A percentile compares a stretch with the other conserved stretches of the same genome.
Evolutionary conservation across 92 coral and sea anemone species (phyloP).

Genomic region (Epizoanthus scotinus): DNA sequence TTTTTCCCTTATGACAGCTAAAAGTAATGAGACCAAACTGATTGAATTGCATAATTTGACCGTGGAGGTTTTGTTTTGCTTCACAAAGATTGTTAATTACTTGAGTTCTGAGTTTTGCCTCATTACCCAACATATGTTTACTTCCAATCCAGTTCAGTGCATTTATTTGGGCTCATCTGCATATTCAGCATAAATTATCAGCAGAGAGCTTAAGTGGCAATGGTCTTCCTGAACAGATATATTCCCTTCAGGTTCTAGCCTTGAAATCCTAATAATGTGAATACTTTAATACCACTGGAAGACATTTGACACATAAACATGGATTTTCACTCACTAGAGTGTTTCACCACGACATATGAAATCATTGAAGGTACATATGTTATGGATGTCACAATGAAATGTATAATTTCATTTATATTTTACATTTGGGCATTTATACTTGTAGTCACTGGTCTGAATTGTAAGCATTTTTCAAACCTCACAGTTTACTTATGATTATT

Average conservation of each 20-base stretch:
- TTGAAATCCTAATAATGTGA: not conserved
- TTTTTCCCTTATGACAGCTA: too few relatives aligned
- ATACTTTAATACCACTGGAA: not conserved
- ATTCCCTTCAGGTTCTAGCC: not conserved
- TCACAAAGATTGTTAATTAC: slow-evolving; percentile 9
- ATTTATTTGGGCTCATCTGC: slow-evolving; percentile 15
- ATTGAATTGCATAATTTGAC: too few relatives aligned
- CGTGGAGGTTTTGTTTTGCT: not conserved
- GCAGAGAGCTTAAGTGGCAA: not conserved
- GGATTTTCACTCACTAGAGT: slow-evolving; percentile 32
- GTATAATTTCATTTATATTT: not conserved
- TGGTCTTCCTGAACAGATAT: not conserved
- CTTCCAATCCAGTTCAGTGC: not conserved
- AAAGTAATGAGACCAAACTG: too few relatives aligned
- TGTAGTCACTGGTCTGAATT: not conserved
- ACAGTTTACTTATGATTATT: not conserved
- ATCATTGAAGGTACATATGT: slow-evolving; percentile 12
- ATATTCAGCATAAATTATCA: not conserved
- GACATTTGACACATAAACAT: not conserved
- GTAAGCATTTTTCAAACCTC: not conserved
- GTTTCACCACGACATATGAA: slow-evolving; percentile 33
- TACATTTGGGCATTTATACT: too few relatives aligned
- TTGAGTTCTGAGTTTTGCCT: not conserved
- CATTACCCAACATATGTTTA: not conserved
- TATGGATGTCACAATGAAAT: not conserved